phyloP scores from a whole-genome alignment of 2,113 vertebrate species.

The Pachycephala philippinensis region DNA sequence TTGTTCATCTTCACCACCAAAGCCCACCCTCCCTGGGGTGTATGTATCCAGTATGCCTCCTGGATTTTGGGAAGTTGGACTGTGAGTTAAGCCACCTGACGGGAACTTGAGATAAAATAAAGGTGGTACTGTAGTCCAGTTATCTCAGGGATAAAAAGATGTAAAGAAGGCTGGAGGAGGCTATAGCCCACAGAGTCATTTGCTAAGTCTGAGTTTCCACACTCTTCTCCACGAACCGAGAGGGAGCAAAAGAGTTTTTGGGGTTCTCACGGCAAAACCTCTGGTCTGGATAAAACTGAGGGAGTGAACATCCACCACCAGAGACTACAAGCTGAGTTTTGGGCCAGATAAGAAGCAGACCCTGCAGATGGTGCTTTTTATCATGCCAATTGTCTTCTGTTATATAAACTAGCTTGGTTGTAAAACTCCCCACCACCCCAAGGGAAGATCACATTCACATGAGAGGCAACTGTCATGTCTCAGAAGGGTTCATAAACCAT shows the following conservation, averaged over 20 bases:
- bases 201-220: neutral
- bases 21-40: neutral
- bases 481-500: neutral
- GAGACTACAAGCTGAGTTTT: neutral
- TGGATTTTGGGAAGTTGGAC: neutral
- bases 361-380: neutral
- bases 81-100: neutral
- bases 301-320: neutral
- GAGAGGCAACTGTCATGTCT: neutral
- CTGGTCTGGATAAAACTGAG: neutral
- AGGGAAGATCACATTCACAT: neutral
- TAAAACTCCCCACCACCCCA: neutral
- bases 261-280: neutral
- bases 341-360: neutral
- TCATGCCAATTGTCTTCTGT: neutral
- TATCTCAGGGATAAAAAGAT: neutral
- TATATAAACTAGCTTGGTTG: neutral
- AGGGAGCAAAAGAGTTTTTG: neutral
- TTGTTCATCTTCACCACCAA: too few relatives aligned
- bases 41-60: neutral
- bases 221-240: rapidly evolving
- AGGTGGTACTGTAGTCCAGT: neutral
- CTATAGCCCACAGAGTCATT: neutral
- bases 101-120: neutral
- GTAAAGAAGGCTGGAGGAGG: neutral